phyloP scores from a whole-genome alignment of 2,888 invertebrate genomes.

The Diplolepis rosae region DNA sequence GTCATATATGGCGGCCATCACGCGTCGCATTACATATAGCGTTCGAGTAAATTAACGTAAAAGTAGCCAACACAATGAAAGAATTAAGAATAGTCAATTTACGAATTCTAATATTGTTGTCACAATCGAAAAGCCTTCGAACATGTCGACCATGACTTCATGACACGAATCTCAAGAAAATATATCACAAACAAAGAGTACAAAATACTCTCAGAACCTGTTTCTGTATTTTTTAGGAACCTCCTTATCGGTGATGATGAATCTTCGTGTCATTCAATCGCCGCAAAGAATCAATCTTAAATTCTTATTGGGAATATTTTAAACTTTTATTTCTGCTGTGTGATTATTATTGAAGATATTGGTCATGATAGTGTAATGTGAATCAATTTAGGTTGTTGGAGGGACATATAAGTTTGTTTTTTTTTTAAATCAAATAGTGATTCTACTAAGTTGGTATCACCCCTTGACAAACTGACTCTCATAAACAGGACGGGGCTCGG shows the following conservation, averaged over 20 bases:
- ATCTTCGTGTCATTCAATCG: slow-evolving; percentile 5
- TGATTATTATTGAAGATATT: no score
- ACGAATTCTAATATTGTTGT: slow-evolving; percentile 20
- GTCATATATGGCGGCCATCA: slow-evolving; percentile 58
- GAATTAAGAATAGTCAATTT: slow-evolving; percentile 2
- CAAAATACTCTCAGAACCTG: not conserved
- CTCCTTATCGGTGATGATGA: not conserved
- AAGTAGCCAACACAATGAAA: slow-evolving; percentile 4
- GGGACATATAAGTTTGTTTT: no score
- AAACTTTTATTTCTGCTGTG: no score
- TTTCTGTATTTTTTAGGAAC: not conserved
- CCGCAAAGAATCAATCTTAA: not conserved
- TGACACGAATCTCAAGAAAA: not conserved
- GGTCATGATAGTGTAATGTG: not conserved
- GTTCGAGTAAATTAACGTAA: slow-evolving; percentile 56
- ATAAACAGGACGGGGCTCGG: slow-evolving; percentile 57
- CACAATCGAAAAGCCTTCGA: not conserved
- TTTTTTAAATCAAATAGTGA: not conserved
- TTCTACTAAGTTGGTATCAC: slow-evolving; percentile 37
- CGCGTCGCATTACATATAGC: slow-evolving; percentile 61
- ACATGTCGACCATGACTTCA: not conserved
- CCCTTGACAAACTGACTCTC: slow-evolving; percentile 67
- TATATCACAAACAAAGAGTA: not conserved
- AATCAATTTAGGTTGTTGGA: not conserved
- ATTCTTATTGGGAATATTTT: not conserved